Percentiles rank a stretch among this genome's conserved stretches.
These are phyloP conservation scores for Tetheella fluctuosa DNA, from an alignment of 2,888 invertebrate species.

Conservation along the genomic window DNA sequence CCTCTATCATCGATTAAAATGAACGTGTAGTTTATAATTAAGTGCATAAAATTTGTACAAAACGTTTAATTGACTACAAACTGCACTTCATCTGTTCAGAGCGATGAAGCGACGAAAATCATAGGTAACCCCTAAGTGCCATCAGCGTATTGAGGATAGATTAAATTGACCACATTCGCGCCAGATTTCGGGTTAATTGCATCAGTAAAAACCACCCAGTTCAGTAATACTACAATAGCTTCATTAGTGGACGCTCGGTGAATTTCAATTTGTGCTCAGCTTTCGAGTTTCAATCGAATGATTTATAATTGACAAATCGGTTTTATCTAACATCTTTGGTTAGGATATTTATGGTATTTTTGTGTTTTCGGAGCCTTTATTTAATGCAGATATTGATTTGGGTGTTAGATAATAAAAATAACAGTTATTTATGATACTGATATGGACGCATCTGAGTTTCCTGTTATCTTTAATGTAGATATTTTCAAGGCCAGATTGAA, in stretches of 20 bases:
- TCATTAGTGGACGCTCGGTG: conserved; percentile 57
- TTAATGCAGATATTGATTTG: neutral
- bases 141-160: conserved; percentile 41
- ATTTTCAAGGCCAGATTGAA: too few species aligned
- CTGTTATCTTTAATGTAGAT: too few species aligned
- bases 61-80: neutral
- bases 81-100: neutral
- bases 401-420: neutral
- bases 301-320: conserved; percentile 58
- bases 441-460: too few species aligned
- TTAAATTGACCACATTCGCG: conserved; percentile 58
- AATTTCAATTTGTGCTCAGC: conserved; percentile 57
- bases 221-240: conserved; percentile 52
- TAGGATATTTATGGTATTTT: neutral
- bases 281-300: conserved; percentile 43
- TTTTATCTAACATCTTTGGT: conserved; percentile 21
- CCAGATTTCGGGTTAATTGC: conserved; percentile 65
- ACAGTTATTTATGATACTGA: too few species aligned
- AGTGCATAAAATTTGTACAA: too few species aligned
- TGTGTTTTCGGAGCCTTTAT: neutral
- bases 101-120: conserved; percentile 8
- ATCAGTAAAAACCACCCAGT: conserved; percentile 57
- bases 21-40: too few species aligned
- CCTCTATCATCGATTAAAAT: too few species aligned
- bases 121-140: conserved; percentile 37